These are phyloP conservation scores for Tethea ocularis DNA, from an alignment of 2,888 invertebrate species.

Conservation along the genomic window DNA sequence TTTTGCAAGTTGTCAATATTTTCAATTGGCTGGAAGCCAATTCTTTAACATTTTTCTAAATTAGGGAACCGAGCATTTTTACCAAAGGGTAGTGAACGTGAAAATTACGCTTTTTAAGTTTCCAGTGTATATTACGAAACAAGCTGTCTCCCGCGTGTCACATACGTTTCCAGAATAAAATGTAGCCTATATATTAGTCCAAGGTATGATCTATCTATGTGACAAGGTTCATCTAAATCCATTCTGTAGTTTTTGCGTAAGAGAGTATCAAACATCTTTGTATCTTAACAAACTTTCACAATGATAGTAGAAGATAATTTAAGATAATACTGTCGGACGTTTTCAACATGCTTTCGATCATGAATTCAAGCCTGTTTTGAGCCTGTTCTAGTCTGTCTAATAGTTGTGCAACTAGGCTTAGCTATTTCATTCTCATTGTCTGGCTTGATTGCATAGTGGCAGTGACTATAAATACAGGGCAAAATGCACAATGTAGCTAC, in stretches of 20 bases:
- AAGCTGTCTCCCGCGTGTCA: no score
- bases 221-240: no score
- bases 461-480: neutral
- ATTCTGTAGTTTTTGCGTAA: no score
- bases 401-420: neutral
- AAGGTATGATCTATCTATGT: no score
- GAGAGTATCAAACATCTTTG: no score
- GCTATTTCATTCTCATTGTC: constrained; percentile 2
- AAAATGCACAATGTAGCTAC: neutral
- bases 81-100: neutral
- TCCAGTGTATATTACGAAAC: neutral
- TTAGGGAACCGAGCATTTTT: neutral
- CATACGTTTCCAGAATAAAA: no score
- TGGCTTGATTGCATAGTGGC: neutral
- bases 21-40: neutral
- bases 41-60: neutral
- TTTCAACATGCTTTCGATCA: neutral
- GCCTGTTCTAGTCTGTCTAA: neutral
- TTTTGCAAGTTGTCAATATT: constrained; percentile 4
- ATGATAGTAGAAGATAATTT: neutral
- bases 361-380: neutral
- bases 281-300: no score
- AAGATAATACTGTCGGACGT: neutral
- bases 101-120: neutral
- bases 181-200: no score